Evolutionary conservation across 2,797 vertebrate species (phyloP).

Genomic region (Falco biarmicus): DNA sequence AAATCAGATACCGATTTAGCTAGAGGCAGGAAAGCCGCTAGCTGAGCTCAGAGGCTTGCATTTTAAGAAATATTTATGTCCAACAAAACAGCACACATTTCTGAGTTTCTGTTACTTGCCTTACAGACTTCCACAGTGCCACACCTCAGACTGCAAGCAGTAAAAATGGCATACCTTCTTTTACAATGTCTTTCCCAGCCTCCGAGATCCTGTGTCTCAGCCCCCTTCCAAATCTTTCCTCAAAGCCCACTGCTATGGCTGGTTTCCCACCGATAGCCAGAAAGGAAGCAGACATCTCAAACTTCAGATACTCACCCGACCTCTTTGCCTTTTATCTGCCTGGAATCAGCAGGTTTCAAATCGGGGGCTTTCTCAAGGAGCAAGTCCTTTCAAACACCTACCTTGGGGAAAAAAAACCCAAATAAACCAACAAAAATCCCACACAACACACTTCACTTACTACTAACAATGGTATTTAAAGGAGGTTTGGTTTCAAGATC

Average conservation of each 20-base stretch:
- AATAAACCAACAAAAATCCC: background rate
- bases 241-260: background rate
- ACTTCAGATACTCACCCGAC: accelerated
- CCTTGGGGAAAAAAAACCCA: background rate
- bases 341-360: background rate
- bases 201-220: background rate
- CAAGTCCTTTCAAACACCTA: background rate
- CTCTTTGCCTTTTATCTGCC: background rate
- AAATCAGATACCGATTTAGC: slow-evolving; percentile 30
- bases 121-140: background rate
- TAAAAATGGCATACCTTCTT: background rate
- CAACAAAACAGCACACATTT: background rate
- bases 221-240: background rate
- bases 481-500: background rate
- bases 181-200: background rate
- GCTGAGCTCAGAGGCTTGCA: background rate
- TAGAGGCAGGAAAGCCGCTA: background rate
- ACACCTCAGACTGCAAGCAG: background rate
- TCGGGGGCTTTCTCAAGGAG: background rate
- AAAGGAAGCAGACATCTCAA: slow-evolving; percentile 23
- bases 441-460: background rate
- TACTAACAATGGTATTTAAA: background rate
- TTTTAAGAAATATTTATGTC: background rate
- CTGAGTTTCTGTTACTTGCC: background rate
- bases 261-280: background rate